Base-by-base conservation (phyloP, 1,140 invertebrate species). In the Caenorhabditis inopinata region DNA sequence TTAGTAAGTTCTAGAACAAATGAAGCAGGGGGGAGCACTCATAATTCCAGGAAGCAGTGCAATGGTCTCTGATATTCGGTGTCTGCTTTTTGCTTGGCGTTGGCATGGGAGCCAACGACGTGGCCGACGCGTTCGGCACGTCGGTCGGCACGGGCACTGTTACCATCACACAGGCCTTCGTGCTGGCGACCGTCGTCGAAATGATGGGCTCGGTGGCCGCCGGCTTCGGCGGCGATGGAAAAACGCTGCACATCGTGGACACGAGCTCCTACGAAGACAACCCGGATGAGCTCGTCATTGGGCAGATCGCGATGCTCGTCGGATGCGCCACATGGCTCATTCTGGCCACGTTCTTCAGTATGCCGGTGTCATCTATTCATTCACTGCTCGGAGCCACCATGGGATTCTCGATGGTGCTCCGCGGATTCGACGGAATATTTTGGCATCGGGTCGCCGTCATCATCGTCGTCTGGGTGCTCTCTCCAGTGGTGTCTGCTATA, bases 361-460 rank as follows among this genome's bases (percentile, higher is more conserved):
- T 98, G 83, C 96, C 96, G 12, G 96, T 98, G 76, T 97, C 95
- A 27, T 29, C 83, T 23, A 98, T 96, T 1, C 96, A 98, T 90
- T 96, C 94, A 80, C 96, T 98, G 85, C 95, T 98, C 21, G 96
- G 96, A 27, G 95, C 96, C 9, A 95, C 95, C 9, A 92, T 98
- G 80, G 96, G 96, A 12, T 98, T 97, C 89, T 95, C 94, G 12
- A 90, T 98, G 49, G 95, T 96, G 5, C 93, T 93, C 27, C 91
- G 93, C 83, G 96, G 96, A 16, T 91, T 92, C 12, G 87, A 92
- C 48, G 95, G 96, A 27, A 92, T 98, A 23, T 91, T 93, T 82
- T 96, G 94, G 94, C 81, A 53, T 83, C 23, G 83, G 85, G 83
- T 83, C 87, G 76, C 81, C 85, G 90, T 91, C 83, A n/a, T 90